phyloP scores from a whole-genome alignment of 2,113 vertebrate species.

The Corvus cornix region DNA sequence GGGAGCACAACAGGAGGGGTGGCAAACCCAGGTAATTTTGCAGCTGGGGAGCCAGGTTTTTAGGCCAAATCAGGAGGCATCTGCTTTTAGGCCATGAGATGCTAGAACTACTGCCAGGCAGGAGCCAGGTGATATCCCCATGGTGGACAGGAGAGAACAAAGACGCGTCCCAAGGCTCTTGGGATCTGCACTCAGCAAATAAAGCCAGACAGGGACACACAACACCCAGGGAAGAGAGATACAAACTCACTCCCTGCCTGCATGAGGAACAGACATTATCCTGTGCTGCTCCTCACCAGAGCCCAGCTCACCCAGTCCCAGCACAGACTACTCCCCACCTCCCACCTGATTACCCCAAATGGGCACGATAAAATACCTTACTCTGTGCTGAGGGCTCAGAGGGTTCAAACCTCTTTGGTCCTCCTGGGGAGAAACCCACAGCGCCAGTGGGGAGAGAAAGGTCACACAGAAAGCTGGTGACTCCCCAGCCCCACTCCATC shows the following conservation, averaged over 20 bases:
- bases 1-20: neutral
- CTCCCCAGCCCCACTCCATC: neutral
- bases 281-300: neutral
- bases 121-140: neutral
- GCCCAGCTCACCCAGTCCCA: fast-evolving
- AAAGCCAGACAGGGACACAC: neutral
- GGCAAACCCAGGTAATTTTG: neutral
- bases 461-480: neutral
- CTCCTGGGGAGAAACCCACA: neutral
- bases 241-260: neutral
- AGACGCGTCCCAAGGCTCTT: neutral
- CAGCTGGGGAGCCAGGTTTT: neutral
- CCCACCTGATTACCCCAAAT: neutral
- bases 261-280: neutral
- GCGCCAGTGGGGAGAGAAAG: neutral
- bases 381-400: neutral
- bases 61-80: neutral
- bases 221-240: neutral
- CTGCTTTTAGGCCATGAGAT: neutral
- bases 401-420: neutral
- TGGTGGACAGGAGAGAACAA: neutral
- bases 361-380: neutral
- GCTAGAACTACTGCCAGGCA: neutral
- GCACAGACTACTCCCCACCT: neutral
- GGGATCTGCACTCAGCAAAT: neutral